Percentiles rank a stretch among this genome's conserved stretches.
Evolutionary conservation across 2,113 vertebrate genomes (phyloP).

Genomic region (Puffinus mauretanicus): DNA sequence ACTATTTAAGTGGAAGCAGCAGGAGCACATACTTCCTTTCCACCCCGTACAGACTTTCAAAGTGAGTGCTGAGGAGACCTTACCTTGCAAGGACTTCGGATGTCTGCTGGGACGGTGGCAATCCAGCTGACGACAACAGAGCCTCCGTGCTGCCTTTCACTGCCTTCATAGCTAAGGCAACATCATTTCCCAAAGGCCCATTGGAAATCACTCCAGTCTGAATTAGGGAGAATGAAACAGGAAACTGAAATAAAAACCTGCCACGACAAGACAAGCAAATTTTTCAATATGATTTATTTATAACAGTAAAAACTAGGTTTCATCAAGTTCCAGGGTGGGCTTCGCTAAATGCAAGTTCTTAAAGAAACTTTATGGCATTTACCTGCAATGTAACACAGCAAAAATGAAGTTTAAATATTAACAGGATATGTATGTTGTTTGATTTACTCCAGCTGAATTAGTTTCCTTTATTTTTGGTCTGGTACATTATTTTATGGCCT

Average conservation of each 20-base stretch:
- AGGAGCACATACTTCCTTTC: neutral
- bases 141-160: slow-evolving; percentile 56
- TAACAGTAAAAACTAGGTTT: neutral
- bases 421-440: neutral
- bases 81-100: slow-evolving; percentile 79
- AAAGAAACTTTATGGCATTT: neutral
- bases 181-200: slow-evolving; percentile 78
- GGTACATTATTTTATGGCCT: neutral
- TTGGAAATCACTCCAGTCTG: slow-evolving; percentile 81
- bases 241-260: neutral
- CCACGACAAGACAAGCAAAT: neutral
- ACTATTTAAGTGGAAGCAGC: neutral
- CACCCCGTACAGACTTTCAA: neutral
- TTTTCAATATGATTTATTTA: neutral
- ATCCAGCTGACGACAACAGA: slow-evolving; percentile 6
- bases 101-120: slow-evolving; percentile 71
- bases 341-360: neutral
- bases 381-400: neutral
- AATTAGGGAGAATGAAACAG: slow-evolving; percentile 21
- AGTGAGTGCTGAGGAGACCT: neutral
- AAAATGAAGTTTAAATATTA: neutral
- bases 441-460: neutral
- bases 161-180: slow-evolving; percentile 62
- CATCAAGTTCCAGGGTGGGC: neutral
- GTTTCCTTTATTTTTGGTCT: neutral